Percentiles rank a stretch among this genome's conserved stretches.
Evolutionary conservation across 1,140 invertebrate genomes (phyloP).

Genomic region (Diachasma alloeum): DNA sequence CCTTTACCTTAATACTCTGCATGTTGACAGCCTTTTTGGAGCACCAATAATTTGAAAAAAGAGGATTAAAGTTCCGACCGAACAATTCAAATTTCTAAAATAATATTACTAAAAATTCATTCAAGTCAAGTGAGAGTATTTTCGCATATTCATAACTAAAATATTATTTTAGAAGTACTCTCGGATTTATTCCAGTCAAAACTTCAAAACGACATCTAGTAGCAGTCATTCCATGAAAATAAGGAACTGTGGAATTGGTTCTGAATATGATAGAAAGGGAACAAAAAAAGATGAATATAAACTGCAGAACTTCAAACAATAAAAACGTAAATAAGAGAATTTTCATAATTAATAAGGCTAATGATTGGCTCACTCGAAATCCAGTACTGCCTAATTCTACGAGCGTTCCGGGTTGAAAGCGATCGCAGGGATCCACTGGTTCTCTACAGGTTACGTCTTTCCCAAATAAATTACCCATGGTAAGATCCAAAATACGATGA

Average conservation of each 20-base stretch:
- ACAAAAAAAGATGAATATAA: neutral
- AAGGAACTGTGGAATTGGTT: neutral
- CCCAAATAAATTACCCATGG: conserved; percentile 55
- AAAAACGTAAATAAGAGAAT: neutral
- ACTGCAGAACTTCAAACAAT: neutral
- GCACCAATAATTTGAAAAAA: conserved; percentile 6
- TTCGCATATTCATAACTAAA: neutral
- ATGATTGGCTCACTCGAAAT: conserved; percentile 47
- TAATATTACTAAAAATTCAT: neutral
- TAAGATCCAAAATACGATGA: conserved; percentile 50
- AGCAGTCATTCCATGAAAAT: neutral
- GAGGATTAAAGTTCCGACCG: neutral
- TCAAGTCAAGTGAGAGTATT: neutral
- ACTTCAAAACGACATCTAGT: neutral
- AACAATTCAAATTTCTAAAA: neutral
- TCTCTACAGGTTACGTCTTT: conserved; percentile 58
- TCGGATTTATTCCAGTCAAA: neutral
- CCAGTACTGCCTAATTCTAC: conserved; percentile 52
- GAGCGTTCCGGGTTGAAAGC: conserved; percentile 56
- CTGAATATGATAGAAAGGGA: no score
- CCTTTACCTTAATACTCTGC: conserved; percentile 40
- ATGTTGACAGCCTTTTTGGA: conserved; percentile 21
- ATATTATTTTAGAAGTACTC: neutral
- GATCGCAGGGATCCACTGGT: conserved; percentile 52
- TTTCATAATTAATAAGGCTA: no score